Evolutionary conservation across 2,797 vertebrate species (phyloP), one percentile per base, ranked within the genome.

Genomic region (Oreonectes daqikongensis): DNA sequence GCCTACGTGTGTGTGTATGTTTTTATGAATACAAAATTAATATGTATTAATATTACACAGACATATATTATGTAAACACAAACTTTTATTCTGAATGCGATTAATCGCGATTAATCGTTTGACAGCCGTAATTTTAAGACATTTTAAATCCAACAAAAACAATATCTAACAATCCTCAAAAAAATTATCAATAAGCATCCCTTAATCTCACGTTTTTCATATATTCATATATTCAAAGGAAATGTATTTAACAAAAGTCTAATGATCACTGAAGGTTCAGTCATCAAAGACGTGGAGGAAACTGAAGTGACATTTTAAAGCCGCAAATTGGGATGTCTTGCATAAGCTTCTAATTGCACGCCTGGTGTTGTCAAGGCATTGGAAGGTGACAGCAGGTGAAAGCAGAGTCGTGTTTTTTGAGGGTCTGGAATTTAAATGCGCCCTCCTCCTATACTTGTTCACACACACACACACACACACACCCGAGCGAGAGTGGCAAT

Each of bases 351-450:
- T 84, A 84, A 85, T 83, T 84, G 81, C 70, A 55, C 44, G 40
- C 61, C 69, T 75, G 72, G 75, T 83, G 82, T 82, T 82, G 78
- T 67, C 55, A 57, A 63, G 40, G 71, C 44, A 48, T 60, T 35
- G 66, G 17, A 64, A 63, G 69, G 79, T 77, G 81, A 84, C 82
- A 80, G 77, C 79, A 82, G 80, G 75, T 84, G 80, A 80, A 80
- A 78, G 81, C 76, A 50, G 17, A 59, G 26, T 48, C 60, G 18
- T 65, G 18, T 67, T 72, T 83, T 78, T 75, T 52, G 50, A 65
- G 75, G 52, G 26, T 46, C 57, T 52, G 59, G 61, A 82, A 82
- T 85, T 83, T 72, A 82, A 79, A 84, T 78, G 38, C 18, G 28
- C 35, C 61, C 40, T 59, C 24, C 76, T 69, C 72, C 66, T 59